Evolutionary conservation across 2,888 invertebrate genomes (phyloP), one percentile per base, ranked within the genome.

Genomic region (Eilema caniola): DNA sequence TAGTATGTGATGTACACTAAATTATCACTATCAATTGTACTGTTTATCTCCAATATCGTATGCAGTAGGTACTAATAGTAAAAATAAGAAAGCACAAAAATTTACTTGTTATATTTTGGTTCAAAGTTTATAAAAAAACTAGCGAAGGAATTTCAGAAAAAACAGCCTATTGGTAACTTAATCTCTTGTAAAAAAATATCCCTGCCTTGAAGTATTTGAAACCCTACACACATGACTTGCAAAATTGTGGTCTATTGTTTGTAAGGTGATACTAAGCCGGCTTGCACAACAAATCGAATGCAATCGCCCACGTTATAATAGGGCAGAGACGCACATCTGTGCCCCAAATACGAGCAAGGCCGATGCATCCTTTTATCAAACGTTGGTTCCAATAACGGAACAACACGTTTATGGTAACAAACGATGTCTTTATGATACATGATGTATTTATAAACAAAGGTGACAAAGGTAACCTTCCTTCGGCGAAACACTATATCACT

Each of bases 271-370:
- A 78, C 72, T 68, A 69, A 75, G 66, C 64, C 33, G 70, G 69
- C 61, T 74, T 68, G 77, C 78, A 72, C 75, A 76, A 78, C 76
- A 81, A 82, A 79, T 75, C 70, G 73, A 85, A 82, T 85, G 83
- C 84, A 83, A 66, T 79, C 86, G 81, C 85, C 85, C 84, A 85
- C 85, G 83, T 83, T 77, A 86, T 85, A 85, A 87, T 84, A 72
- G 74, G 61, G 66, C 76, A 69, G 78, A 80, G 67, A 83, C 83
- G 84, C 88, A 88, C 93, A 91, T 92, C 90, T 91, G 93, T 86
- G 92, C 77, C 90, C 92, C 86, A 92, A 88, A 90, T 91, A 88
- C 79, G 69, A 76, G 78, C 89, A 90, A 91, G 91, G 91, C 86
- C 89, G 83, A 86, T 84, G 86, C 84, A 89, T 90, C 88, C 90